These are phyloP conservation scores for Pholis gunnellus DNA, from an alignment of 2,113 vertebrate species.

Conservation along the genomic window DNA sequence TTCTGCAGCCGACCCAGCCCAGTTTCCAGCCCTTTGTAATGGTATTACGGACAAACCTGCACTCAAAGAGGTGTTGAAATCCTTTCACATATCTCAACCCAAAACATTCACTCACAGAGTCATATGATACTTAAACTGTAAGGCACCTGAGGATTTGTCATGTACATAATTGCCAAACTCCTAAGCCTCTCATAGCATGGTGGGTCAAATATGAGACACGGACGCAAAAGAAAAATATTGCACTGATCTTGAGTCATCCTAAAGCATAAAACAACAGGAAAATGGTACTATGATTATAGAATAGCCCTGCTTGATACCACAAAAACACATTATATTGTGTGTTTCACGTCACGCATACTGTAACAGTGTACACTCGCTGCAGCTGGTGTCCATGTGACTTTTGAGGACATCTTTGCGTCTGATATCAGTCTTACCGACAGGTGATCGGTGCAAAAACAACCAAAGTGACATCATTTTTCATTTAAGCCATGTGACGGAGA, in stretches of 20 bases:
- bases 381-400: conserved; percentile 41
- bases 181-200: conserved; percentile 66
- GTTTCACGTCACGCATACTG: conserved; percentile 21
- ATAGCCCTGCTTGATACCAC: conserved; percentile 61
- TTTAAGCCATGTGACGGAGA: conserved; percentile 5
- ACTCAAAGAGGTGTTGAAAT: conserved; percentile 57
- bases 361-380: conserved; percentile 17
- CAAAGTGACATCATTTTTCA: conserved; percentile 28
- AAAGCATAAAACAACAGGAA: conserved; percentile 21
- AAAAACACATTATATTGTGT: conserved; percentile 22
- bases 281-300: conserved; percentile 51
- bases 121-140: conserved; percentile 76
- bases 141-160: conserved; percentile 86
- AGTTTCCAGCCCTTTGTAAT: conserved; percentile 76
- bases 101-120: conserved; percentile 65
- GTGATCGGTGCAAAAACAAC: conserved; percentile 43
- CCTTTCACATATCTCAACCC: conserved; percentile 47
- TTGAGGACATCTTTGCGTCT: conserved; percentile 32
- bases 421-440: conserved; percentile 10
- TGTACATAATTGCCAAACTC: conserved; percentile 78
- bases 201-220: conserved; percentile 36
- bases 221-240: conserved; percentile 3
- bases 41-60: conserved; percentile 58
- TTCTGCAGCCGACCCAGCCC: conserved; percentile 57
- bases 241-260: background rate